Conservation (phyloP, 2,888 invertebrate species). For the Volucella bombylans region DNA sequence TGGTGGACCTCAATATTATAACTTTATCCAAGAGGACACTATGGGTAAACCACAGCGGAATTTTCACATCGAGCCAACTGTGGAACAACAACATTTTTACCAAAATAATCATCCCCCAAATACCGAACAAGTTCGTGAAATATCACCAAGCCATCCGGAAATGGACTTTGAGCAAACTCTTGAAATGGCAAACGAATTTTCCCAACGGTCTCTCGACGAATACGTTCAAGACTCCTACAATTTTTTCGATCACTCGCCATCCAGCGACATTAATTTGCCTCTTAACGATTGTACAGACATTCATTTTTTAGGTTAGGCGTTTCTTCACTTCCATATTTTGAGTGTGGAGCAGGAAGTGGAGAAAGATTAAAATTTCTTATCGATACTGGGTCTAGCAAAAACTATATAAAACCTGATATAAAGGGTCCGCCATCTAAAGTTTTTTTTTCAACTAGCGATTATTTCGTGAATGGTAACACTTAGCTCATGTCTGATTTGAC, state of each 20-base stretch:
- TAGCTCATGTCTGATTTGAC: too few species aligned
- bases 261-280: too few species aligned
- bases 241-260: neutral
- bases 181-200: neutral
- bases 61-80: slow-evolving; percentile 3
- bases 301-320: too few species aligned
- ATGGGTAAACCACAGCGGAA: neutral
- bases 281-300: too few species aligned
- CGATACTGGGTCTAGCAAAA: too few species aligned
- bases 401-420: too few species aligned
- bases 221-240: slow-evolving; percentile 3
- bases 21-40: neutral
- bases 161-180: slow-evolving; percentile 1
- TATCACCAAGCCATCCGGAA: neutral
- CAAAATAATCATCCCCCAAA: neutral
- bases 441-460: too few species aligned
- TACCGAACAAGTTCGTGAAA: neutral
- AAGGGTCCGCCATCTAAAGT: too few species aligned
- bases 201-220: slow-evolving; percentile 8
- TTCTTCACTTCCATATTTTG: too few species aligned
- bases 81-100: neutral
- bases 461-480: too few species aligned
- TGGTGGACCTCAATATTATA: neutral
- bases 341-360: too few species aligned
- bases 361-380: too few species aligned